Base-by-base conservation (phyloP, 2,113 vertebrate genomes). In the Girardinichthys multiradiatus region DNA sequence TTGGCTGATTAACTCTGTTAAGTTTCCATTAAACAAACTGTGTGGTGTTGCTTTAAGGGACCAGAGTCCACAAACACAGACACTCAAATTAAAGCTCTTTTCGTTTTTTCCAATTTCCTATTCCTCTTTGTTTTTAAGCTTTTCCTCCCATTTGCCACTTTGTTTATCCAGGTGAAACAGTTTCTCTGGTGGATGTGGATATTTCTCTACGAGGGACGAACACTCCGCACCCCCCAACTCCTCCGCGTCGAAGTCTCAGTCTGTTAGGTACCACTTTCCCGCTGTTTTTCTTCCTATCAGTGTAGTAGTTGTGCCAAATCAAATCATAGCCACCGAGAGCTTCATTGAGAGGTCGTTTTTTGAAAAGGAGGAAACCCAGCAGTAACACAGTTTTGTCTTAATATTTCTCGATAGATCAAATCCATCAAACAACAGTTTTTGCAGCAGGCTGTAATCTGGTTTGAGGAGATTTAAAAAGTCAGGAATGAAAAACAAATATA, bases 121-220 rank as follows among this genome's bases (percentile, higher is more conserved):
- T 19, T 8, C 11, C 19, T 1, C 0, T 27, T 64, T 29, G 33
- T 29, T 12, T 11, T 30, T 26, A 33, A 21, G 31, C 45, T 15
- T 64, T 61, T 11, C 59, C 26, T 58, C 30, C 59, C 29, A 29
- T 63, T 35, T 73, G 19, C 51, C 57, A 0, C 37, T 19, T 17
- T 45, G 51, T 26, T 64, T 37, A 60, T 24, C 35, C 75, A 98
- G 97, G 97, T 90, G 97, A 99, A 87, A 99, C 97, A 0, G 97
- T 98, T 70, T 98, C 97, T 0, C 93, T 99, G 84, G 95, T 98
- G 93, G 97, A 99, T 3, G 96, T 99, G 93, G 97, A 99, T 84
- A 97, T 98, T 90, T 98, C 97, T 24, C 96, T 95, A 86, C 93
- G 95, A 86, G 96, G 95, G 69, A 93, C 93, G 30, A 95, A 92